Evolutionary conservation across 1,140 invertebrate genomes (phyloP), one percentile per base, ranked within the genome.

Genomic region (Sarcophaga peregrina): DNA sequence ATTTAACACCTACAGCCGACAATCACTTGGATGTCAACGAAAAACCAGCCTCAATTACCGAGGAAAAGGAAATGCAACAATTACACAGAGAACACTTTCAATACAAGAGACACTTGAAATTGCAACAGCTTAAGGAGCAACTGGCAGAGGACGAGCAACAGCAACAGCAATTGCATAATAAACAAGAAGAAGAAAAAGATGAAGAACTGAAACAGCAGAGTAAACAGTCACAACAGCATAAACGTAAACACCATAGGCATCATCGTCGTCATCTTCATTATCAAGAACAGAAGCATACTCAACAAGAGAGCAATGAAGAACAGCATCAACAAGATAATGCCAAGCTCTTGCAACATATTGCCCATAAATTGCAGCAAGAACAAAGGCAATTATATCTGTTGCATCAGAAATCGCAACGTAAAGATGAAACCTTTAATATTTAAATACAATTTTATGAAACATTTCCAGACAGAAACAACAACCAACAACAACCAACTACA

Each of bases 11-110:
- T 9, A 85, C 85, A 74, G 85, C 85, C 80, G 87, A 89, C 74
- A 89, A 89, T 81, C 84, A 85, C 83, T 83, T 89, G 25, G 87
- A 86, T 62, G 84, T 84, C 74, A 85, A 85, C n/a, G 82, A 73
- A 80, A 83, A 86, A 20, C 17, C 62, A 7, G 62, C 62, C 20
- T 68, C 62, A 68, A 68, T 68, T 9, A 68, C 15, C 10, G 62
- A 17, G 17, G 62, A 68, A 68, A 68, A 68, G 62, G 62, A 68
- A 68, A 68, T 68, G 10, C 81, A 75, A 13, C 45, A 82, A 15
- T 13, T 48, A 52, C 47, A 58, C 15, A 11, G 68, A 20, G 62
- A 78, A 58, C 82, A 83, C 25, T 86, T 86, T 83, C 85, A 83
- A 13, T 85, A 83, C 20, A 84, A 86, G 82, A 86, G 83, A 68